Conservation (phyloP, 2,113 vertebrate genomes). For the Gambusia affinis region DNA sequence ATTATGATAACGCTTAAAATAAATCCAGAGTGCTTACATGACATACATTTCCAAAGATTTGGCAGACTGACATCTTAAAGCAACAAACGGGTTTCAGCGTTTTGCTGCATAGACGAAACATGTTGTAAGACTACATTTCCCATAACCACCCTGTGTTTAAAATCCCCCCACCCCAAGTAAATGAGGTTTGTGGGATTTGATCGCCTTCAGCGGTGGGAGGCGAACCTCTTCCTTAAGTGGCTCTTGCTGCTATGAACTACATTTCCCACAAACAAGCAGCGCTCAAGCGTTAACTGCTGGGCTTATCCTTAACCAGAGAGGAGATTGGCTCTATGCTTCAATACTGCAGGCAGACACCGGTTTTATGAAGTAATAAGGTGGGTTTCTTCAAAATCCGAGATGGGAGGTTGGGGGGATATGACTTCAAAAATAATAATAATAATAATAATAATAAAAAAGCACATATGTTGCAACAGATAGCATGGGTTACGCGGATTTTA, state of each 20-base stretch:
- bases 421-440: too few relatives aligned
- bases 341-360: constrained; percentile 42
- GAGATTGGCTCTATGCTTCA: constrained; percentile 44
- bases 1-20: background rate
- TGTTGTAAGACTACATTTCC: constrained; percentile 58
- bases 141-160: constrained; percentile 43
- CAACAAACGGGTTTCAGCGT: background rate
- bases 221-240: rapidly evolving
- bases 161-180: constrained; percentile 6
- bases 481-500: background rate
- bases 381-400: constrained; percentile 26
- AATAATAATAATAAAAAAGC: too few relatives aligned
- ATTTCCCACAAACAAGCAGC: constrained; percentile 38
- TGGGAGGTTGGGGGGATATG: background rate
- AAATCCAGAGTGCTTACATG: background rate
- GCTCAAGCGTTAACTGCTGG: background rate
- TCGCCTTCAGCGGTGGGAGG: background rate
- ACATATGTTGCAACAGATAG: background rate
- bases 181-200: constrained; percentile 64
- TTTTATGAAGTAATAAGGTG: constrained; percentile 42
- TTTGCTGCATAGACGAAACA: background rate
- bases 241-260: constrained; percentile 55
- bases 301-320: constrained; percentile 50
- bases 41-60: background rate
- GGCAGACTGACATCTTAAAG: background rate